Percentiles rank a stretch among this genome's conserved stretches.
phyloP scores from a whole-genome alignment of 1,140 invertebrate genomes.

The Drosophila pseudoananassae region DNA sequence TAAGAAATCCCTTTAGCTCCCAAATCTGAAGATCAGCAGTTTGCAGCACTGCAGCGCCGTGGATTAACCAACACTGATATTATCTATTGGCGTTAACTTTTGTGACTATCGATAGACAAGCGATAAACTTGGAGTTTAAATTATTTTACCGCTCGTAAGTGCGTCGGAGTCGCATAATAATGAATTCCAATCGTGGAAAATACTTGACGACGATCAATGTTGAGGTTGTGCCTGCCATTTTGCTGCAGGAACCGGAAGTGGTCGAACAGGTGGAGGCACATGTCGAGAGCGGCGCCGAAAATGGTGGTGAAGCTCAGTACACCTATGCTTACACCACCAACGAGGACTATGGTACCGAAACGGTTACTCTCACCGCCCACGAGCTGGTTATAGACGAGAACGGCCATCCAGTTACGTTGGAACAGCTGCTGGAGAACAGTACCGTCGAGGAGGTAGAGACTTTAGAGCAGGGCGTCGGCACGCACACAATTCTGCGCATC shows the following conservation, averaged over 20 bases:
- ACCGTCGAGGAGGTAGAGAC: constrained; percentile 77
- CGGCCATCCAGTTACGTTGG: constrained; percentile 74
- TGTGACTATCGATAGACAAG: not conserved
- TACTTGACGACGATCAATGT: constrained; percentile 53
- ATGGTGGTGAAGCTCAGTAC: constrained; percentile 53
- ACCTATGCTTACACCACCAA: constrained; percentile 71
- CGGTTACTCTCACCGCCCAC: constrained; percentile 65
- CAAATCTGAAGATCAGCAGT: not conserved
- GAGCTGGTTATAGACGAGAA: constrained; percentile 82
- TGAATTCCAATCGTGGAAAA: constrained; percentile 76
- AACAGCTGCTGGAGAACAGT: constrained; percentile 74
- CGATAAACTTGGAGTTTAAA: not conserved
- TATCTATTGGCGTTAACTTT: not conserved
- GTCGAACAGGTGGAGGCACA: constrained; percentile 30
- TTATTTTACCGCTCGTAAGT: not conserved
- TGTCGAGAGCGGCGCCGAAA: constrained; percentile 12
- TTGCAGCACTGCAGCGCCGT: not conserved
- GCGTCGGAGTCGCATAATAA: constrained; percentile 4
- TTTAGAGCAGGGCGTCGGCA: constrained; percentile 78
- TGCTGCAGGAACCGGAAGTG: constrained; percentile 57
- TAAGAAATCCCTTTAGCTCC: constrained; percentile 1
- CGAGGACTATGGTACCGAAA: constrained; percentile 67
- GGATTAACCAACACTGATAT: not conserved
- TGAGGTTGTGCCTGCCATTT: constrained; percentile 72
- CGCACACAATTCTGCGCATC: constrained; percentile 76